A percentile compares a stretch with the other conserved stretches of the same genome.
Evolutionary conservation across 2,888 invertebrate genomes (phyloP).

Genomic region (Tenthredo notha): DNA sequence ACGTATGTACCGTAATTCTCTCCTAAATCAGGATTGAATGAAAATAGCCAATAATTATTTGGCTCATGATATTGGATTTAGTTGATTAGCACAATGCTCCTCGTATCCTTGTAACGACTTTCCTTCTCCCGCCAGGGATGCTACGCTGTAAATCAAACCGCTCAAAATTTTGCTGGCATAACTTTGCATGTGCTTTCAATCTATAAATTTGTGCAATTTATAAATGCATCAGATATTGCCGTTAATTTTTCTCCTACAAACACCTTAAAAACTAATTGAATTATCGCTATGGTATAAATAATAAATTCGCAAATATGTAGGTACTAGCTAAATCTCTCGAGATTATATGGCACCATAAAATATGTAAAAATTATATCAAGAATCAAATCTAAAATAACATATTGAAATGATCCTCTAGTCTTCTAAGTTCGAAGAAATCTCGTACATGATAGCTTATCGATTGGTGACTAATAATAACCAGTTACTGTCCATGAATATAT

Average conservation of each 20-base stretch:
- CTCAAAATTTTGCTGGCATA: not conserved
- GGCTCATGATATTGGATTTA: not conserved
- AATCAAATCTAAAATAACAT: not conserved
- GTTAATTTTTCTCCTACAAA: not conserved
- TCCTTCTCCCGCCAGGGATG: not conserved
- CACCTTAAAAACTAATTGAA: not conserved
- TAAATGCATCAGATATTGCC: not conserved
- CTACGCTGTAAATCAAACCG: not conserved
- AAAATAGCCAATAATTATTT: not conserved
- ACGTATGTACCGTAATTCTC: not conserved
- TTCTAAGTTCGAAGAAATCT: not conserved
- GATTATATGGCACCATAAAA: not conserved
- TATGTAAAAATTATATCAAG: not conserved
- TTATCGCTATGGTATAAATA: too few species aligned
- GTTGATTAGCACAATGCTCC: not conserved
- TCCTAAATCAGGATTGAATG: not conserved
- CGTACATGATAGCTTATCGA: not conserved
- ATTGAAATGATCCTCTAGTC: not conserved
- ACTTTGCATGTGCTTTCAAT: not conserved
- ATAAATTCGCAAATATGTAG: too few species aligned
- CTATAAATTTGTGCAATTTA: not conserved
- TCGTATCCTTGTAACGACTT: not conserved
- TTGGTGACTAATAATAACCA: not conserved
- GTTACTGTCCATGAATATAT: not conserved
- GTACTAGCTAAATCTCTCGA: not conserved